Evolutionary conservation across 2,113 vertebrate species (phyloP), one percentile per base, ranked within the genome.

Genomic region (Chaetops frenatus): DNA sequence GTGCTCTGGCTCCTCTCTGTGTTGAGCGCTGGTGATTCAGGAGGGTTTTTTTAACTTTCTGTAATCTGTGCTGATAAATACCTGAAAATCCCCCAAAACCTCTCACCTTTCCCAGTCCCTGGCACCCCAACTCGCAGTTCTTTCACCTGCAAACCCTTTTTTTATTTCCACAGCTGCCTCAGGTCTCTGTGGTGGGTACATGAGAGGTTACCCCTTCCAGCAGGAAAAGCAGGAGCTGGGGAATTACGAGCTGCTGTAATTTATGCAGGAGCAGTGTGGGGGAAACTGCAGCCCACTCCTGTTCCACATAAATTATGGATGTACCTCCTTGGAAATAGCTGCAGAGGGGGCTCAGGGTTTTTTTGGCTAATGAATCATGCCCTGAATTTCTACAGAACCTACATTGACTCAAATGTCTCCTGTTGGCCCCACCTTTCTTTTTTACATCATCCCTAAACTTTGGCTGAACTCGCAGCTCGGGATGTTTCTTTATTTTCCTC

Each of bases 241-340:
- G 86, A 74, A 80, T 96, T 95, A 93, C 83, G 67, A 86, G 78
- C 81, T 2, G 4, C 73, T 71, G 86, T 93, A 94, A 95, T 96
- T 97, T 92, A 95, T 97, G 93, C 96, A 95, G 96, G 88, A 96
- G 91, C 79, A 95, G 95, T n/a, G 83, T 87, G 92, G 95, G 96
- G 88, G 87, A 94, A 94, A 88, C 53, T 81, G 62, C 90, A 97
- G 86, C 96, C 94, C 96, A 88, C 91, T 96, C 87, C 50, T 90
- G 94, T 96, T 97, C 95, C 89, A 94, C 77, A 92, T 92, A 78
- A 83, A 94, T 95, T 94, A 95, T 96, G 94, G 57, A 88, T 97
- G 96, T 70, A 57, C 94, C 90, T 73, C 90, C 69, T 87, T 95
- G 58, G 69, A 96, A 85, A 97, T 88, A 96, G 86, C 84, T 92